Evolutionary conservation across 2,113 vertebrate species (phyloP).

Genomic region (Bos taurus): DNA sequence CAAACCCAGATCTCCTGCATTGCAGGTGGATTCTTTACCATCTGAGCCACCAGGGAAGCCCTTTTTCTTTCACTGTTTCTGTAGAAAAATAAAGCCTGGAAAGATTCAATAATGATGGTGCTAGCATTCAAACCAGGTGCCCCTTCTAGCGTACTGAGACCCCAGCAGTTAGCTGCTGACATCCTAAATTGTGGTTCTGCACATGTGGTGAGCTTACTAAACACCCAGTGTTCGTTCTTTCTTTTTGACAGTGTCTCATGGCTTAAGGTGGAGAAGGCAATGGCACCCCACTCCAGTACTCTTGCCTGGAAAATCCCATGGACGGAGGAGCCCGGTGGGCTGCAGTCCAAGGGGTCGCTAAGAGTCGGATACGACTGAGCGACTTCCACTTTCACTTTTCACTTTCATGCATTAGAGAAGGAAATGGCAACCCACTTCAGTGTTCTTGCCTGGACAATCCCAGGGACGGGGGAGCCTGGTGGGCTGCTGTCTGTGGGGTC

Average conservation of each 20-base stretch:
- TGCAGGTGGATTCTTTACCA: neutral
- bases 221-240: neutral
- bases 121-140: neutral
- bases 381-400: no score
- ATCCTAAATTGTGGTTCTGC: neutral
- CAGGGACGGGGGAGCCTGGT: no score
- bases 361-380: no score
- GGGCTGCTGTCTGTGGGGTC: no score
- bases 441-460: no score
- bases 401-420: no score
- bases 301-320: no score
- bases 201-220: neutral
- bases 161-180: neutral
- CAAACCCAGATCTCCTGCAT: neutral
- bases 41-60: neutral
- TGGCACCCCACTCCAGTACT: no score
- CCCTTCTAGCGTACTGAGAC: neutral
- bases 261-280: neutral
- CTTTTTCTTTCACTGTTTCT: neutral
- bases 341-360: no score
- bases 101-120: neutral
- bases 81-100: neutral
- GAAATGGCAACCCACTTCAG: no score
- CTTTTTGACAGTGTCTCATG: neutral
- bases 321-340: no score